These are phyloP conservation scores for Eremophila alpestris DNA, from an alignment of 2,797 vertebrate genomes.

Conservation along the genomic window DNA sequence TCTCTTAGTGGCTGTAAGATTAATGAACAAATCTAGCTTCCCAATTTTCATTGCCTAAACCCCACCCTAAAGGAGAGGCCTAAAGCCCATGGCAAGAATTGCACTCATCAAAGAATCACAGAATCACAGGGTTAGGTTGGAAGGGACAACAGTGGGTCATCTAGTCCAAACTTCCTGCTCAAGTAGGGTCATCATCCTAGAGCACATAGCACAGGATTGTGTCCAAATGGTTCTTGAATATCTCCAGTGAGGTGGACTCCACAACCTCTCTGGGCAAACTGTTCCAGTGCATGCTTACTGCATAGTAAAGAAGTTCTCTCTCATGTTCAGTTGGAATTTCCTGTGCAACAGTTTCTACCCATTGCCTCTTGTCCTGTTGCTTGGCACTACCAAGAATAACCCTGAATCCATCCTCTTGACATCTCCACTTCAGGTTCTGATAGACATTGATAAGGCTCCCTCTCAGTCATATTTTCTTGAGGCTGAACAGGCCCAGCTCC, in stretches of 20 bases:
- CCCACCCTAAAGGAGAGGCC: not conserved
- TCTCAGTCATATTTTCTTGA: not conserved
- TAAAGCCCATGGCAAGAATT: not conserved
- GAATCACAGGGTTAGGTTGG: not conserved
- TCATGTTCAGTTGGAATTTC: not conserved
- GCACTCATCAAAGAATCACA: not conserved
- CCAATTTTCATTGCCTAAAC: not conserved
- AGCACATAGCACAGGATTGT: not conserved
- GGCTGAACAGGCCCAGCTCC: not conserved
- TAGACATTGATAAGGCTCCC: not conserved
- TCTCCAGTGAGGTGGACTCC: not conserved
- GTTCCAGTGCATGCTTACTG: not conserved
- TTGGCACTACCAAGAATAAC: not conserved
- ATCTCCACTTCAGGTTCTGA: not conserved
- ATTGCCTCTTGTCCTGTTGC: not conserved
- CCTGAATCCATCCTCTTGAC: not conserved
- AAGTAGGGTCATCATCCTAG: not conserved
- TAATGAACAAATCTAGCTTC: not conserved
- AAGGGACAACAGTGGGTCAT: not conserved
- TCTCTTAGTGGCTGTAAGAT: not conserved
- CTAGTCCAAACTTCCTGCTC: not conserved
- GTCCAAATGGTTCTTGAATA: not conserved
- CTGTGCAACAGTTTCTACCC: not conserved
- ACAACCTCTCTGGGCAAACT: not conserved
- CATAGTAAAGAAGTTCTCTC: not conserved